phyloP scores from a whole-genome alignment of 2,113 vertebrate genomes.

The Amphilophus citrinellus region DNA sequence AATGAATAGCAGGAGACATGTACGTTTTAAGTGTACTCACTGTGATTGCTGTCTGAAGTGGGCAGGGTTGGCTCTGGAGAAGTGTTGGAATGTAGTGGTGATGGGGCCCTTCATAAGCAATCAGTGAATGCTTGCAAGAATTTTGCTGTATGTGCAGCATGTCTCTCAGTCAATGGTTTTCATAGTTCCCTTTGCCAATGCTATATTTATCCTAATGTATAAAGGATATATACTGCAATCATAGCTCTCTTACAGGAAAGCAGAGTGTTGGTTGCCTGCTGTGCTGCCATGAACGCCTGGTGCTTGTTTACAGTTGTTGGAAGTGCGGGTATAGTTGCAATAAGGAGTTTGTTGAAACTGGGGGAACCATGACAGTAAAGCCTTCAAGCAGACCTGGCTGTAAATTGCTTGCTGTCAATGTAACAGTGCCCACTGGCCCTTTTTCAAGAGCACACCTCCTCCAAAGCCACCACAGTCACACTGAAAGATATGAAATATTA shows the following conservation, averaged over 20 bases:
- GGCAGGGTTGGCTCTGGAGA: not conserved
- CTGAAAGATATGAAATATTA: conserved; percentile 77
- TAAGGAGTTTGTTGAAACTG: conserved; percentile 41
- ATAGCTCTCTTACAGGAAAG: not conserved
- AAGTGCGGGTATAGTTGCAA: conserved; percentile 57
- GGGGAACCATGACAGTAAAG: conserved; percentile 35
- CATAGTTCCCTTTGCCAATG: not conserved
- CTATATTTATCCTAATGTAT: not conserved
- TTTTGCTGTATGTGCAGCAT: not conserved
- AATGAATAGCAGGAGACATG: not conserved
- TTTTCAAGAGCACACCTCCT: conserved; percentile 43
- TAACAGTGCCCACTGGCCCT: conserved; percentile 57
- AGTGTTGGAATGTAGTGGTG: not conserved
- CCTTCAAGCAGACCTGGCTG: conserved; percentile 41
- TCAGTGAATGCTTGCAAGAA: conserved; percentile 4
- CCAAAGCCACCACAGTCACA: conserved; percentile 58
- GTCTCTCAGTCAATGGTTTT: not conserved
- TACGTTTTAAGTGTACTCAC: not conserved
- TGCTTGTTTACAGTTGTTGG: conserved; percentile 20
- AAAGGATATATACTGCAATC: not conserved
- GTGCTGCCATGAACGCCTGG: not conserved
- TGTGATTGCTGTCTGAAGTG: not conserved
- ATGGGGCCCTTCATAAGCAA: not conserved
- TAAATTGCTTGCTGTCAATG: conserved; percentile 60
- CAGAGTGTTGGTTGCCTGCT: not conserved